Base-by-base conservation (phyloP, 1,140 invertebrate genomes). In the Ceratosolen fusciceps region DNA sequence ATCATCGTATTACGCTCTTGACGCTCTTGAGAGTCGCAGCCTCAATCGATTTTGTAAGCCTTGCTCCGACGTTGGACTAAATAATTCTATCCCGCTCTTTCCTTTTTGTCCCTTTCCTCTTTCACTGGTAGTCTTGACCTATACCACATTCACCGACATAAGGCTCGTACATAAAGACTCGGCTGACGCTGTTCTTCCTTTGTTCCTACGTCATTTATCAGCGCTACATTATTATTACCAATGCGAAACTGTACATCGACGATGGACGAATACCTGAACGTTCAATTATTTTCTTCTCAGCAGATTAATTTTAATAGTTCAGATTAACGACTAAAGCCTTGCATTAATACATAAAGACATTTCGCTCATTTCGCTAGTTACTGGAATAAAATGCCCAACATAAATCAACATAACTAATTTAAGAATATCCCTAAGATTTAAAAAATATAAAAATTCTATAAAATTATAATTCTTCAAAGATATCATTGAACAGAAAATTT, bases 1-100 rank as follows among this genome's bases (percentile, higher is more conserved):
- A 76, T 67, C 19, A 43, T 56, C 54, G 5, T 39, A 8, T 67
- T 47, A 12, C 24, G 12, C 31, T 68, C 39, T 47, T 71, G 7
- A 12, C 24, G 12, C 31, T 68, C 39, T 47, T 71, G 7, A 47
- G 14, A 47, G 37, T 47, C 34, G 56, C 37, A 65, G 24, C 43
- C 39, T 24, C 29, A 60, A 65, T 65, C 43, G 29, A 49, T 75
- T 75, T 75, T 49, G 74, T 65, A 75, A 75, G 73, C n/a, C 34
- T 26, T 56, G 54, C 37, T 62, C 8, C 62, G 54, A 60, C 72
- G 37, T 34, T 29, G 8, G n/a, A 56, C 54, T 60, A 65, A 19
- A 65, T 37, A 37, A 65, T 37, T 65, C 24, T 49, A 70, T 47
- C 1, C 47, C 37, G 9, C 37, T 67, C 62, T 8, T 67, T 39